Conservation (phyloP, 2,888 invertebrate genomes). For the Eudemis profundana region DNA sequence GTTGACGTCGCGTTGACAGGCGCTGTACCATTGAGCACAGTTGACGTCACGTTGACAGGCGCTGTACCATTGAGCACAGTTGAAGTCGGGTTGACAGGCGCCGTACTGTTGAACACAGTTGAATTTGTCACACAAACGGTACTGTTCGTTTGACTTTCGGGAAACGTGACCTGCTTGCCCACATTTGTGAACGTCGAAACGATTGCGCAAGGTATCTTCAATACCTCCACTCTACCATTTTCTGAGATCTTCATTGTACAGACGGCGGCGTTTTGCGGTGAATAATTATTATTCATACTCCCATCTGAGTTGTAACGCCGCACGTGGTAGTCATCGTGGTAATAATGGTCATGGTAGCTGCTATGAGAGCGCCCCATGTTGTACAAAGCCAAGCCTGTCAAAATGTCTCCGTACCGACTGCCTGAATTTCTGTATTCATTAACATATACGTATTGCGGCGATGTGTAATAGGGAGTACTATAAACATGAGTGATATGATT, state of each 20-base stretch:
- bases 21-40: conserved; percentile 53
- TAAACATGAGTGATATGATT: conserved; percentile 40
- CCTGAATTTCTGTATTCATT: conserved; percentile 72
- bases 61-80: conserved; percentile 50
- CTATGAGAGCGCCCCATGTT: conserved; percentile 74
- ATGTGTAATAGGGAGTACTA: conserved; percentile 59
- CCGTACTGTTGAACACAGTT: conserved; percentile 55
- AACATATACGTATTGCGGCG: conserved; percentile 74
- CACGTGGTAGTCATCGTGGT: conserved; percentile 75
- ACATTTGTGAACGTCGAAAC: conserved; percentile 74
- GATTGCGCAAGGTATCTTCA: conserved; percentile 78
- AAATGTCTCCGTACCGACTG: conserved; percentile 71
- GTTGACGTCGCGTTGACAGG: conserved; percentile 48
- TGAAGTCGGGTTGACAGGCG: conserved; percentile 36
- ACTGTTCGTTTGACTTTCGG: conserved; percentile 54
- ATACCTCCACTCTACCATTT: conserved; percentile 58
- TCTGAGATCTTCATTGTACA: conserved; percentile 71
- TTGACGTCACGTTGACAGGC: conserved; percentile 52
- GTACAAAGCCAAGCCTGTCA: conserved; percentile 75
- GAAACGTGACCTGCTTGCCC: conserved; percentile 51
- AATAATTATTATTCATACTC: conserved; percentile 49
- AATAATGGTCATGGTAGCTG: conserved; percentile 69
- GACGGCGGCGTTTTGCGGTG: conserved; percentile 60
- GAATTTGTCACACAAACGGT: conserved; percentile 66
- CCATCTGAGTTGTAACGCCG: conserved; percentile 56